Evolutionary conservation across 2,113 vertebrate species (phyloP), one percentile per base, ranked within the genome.

Genomic region (Rhabdomys dilectus): DNA sequence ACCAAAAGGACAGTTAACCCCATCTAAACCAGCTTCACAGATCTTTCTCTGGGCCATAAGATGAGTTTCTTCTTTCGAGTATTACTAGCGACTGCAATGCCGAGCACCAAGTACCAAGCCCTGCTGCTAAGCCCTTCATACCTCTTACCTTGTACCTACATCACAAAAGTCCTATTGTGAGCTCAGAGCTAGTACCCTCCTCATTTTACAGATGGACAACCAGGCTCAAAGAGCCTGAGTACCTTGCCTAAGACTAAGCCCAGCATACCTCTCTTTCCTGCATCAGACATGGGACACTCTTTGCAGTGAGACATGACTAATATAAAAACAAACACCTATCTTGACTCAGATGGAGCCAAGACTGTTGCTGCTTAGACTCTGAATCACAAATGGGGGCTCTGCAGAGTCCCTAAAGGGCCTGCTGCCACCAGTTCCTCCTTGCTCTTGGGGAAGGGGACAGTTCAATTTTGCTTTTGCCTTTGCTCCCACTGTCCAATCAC

Each of bases 101-200:
- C 84, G 66, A 84, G 39, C 22, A 88, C 26, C 68, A 42, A 48
- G 19, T 88, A 93, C 70, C 81, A 94, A 84, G 15, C 51, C 85
- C 36, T 8, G 2, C 66, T 86, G 81, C 91, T 95, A 91, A 95
- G 95, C 8, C 3, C 39, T 78, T 45, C 73, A 86, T 68, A 76
- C 42, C 11, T 45, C 4, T 91, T 82, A 70, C 36, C 31, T 66
- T 36, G 10, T 64, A 36, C n/a, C 78, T 72, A 85, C 48, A 80
- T 96, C 93, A 96, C 88, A 89, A 95, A 95, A 70, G 45, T 51
- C 42, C 58, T 81, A 93, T 76, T 92, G 58, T 95, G 81, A 93
- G 42, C 36, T 78, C 6, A 7, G 1, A 3, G 39, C 42, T 70
- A 58, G 45, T 56, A n/a, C 24, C 70, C 34, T 29, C 34, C 73